Evolutionary conservation across 2,797 vertebrate genomes (phyloP), one percentile per base, ranked within the genome.

Genomic region (Synanceia verrucosa): DNA sequence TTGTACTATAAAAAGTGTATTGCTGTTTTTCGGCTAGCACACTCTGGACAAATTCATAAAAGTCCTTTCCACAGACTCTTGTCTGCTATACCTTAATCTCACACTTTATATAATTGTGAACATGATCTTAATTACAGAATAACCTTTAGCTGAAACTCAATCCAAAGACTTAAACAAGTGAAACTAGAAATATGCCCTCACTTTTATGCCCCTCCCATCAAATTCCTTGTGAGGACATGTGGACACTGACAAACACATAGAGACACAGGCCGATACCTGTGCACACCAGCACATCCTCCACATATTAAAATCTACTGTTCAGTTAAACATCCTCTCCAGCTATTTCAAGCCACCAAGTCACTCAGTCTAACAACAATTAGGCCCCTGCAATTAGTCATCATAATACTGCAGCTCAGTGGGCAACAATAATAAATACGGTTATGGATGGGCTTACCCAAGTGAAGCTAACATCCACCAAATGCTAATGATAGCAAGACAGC

Each of bases 341-440:
- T 76, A 61, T 73, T 71, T 37, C 36, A 63, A 74, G 29, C 47
- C 33, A 46, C 47, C 28, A 52, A 82, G 60, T 85, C 3, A 23
- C 70, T 79, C 67, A 51, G 65, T 72, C 78, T 69, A 66, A 64
- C 67, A 86, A 65, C 68, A 84, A 84, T 80, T 78, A 86, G 57
- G 55, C 62, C 51, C 28, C 63, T 56, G 80, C 86, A 77, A 89
- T 90, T 83, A 86, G 64, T 84, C 79, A 71, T 75, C 43, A 82
- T 82, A 75, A 86, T 23, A 55, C 53, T 36, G 66, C 78, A 79
- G 69, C 76, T 77, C 78, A 72, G 63, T 78, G 65, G 61, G 65
- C 61, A 74, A 65, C 70, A 67, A 69, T 81, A 85, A 83, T 79
- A 83, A 84, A 87, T 69, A 73, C 14, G 26, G 65, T 72, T 81